phyloP scores from a whole-genome alignment of 2,888 invertebrate genomes.

The Lysandra bellargus region DNA sequence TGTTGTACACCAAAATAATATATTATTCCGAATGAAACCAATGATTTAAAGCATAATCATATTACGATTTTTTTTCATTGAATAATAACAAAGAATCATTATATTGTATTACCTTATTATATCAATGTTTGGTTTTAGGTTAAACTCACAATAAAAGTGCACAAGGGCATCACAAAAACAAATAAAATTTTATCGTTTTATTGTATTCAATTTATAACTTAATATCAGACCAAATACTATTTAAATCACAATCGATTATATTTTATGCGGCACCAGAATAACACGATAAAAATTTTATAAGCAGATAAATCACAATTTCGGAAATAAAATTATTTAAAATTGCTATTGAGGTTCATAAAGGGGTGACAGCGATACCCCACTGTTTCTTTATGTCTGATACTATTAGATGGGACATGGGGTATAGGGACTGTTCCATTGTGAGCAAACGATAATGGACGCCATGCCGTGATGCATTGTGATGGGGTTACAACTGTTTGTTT shows the following conservation, averaged over 20 bases:
- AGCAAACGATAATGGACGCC: conserved; percentile 75
- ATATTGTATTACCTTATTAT: background rate
- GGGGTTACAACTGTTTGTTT: conserved; percentile 31
- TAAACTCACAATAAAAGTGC: background rate
- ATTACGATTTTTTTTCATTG: no score
- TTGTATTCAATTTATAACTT: conserved; percentile 23
- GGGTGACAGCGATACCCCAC: conserved; percentile 75
- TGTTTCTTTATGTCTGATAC: conserved; percentile 75
- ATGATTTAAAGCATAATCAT: background rate
- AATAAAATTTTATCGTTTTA: conserved; percentile 23
- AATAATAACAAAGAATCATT: background rate
- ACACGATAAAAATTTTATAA: conserved; percentile 43
- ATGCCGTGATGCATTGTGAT: conserved; percentile 65
- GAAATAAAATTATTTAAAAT: conserved; percentile 50
- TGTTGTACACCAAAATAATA: no score
- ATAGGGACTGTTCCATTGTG: conserved; percentile 70
- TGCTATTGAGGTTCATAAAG: conserved; percentile 58
- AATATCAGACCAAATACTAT: conserved; percentile 33
- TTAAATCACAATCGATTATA: conserved; percentile 42
- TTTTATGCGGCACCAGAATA: conserved; percentile 40
- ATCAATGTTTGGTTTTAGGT: background rate
- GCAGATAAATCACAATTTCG: conserved; percentile 43
- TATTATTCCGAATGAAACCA: no score
- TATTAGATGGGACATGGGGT: conserved; percentile 64
- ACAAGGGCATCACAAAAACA: background rate